A percentile compares a stretch with the other conserved stretches of the same genome.
phyloP scores from a whole-genome alignment of 2,888 invertebrate genomes.

The Scaptomyza polygonia region DNA sequence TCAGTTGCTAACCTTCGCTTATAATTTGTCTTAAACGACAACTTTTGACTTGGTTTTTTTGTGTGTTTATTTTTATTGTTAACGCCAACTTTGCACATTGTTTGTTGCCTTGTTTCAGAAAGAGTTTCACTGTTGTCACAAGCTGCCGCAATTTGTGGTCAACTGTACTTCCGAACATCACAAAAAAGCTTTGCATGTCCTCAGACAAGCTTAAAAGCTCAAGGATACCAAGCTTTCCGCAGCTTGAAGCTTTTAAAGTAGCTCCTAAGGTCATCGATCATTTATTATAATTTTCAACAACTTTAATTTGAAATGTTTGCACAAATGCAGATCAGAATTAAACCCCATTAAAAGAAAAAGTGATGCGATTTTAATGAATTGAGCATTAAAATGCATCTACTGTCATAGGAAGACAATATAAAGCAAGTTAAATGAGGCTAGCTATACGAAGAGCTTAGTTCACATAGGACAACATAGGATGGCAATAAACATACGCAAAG shows the following conservation, averaged over 20 bases:
- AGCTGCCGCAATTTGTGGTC: constrained; percentile 21
- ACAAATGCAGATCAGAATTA: too few species aligned
- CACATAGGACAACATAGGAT: constrained; percentile 20
- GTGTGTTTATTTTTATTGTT: not conserved
- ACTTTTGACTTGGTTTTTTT: constrained; percentile 25
- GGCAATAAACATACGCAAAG: constrained; percentile 34
- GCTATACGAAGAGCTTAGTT: constrained; percentile 26
- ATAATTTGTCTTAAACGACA: constrained; percentile 61
- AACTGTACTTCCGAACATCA: constrained; percentile 51
- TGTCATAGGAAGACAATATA: not conserved
- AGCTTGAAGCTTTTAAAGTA: too few species aligned
- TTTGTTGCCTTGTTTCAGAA: constrained; percentile 11
- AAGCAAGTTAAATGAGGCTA: constrained; percentile 26
- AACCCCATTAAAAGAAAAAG: too few species aligned
- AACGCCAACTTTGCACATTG: constrained; percentile 14
- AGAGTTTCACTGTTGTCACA: constrained; percentile 41
- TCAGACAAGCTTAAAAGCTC: constrained; percentile 6
- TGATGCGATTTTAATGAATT: constrained; percentile 2
- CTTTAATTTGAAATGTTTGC: too few species aligned
- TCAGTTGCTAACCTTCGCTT: constrained; percentile 66
- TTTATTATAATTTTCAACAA: too few species aligned
- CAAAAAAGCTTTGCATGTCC: constrained; percentile 20
- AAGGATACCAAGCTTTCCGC: not conserved
- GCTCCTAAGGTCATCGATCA: too few species aligned
- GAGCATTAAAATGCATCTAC: constrained; percentile 9